Conservation (phyloP, 2,113 vertebrate species). For the Crotalus tigris region DNA sequence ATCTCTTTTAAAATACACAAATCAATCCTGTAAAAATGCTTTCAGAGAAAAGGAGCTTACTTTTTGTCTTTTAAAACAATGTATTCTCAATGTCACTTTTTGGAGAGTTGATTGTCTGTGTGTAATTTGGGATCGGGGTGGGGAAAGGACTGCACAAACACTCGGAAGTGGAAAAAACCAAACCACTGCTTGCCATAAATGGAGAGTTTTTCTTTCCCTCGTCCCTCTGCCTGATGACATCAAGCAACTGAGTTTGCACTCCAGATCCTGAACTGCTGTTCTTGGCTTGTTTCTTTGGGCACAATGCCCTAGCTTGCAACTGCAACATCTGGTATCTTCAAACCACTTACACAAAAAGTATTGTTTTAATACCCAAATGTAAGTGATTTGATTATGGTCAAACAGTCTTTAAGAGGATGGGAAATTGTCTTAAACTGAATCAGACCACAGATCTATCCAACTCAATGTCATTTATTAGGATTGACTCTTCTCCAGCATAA, state of each 20-base stretch:
- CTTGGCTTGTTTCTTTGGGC: not conserved
- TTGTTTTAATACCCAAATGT: not conserved
- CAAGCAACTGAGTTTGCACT: not conserved
- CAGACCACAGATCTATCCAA: not conserved
- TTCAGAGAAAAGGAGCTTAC: not conserved
- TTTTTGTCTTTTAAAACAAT: not conserved
- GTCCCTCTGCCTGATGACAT: not conserved
- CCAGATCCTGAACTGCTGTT: not conserved
- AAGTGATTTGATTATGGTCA: not conserved
- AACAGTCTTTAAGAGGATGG: not conserved
- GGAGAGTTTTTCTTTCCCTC: slow-evolving; percentile 1
- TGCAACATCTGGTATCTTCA: not conserved
- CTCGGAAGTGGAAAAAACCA: not conserved
- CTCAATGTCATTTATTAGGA: not conserved
- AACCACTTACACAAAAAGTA: not conserved
- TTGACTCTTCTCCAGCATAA: no score
- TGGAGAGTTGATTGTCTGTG: not conserved
- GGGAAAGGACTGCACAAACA: not conserved
- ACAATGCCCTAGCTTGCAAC: not conserved
- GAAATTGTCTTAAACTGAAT: not conserved
- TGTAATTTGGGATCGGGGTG: not conserved
- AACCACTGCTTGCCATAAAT: slow-evolving; percentile 18
- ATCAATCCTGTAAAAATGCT: not conserved
- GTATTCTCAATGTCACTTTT: not conserved
- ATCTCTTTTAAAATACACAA: not conserved